Evolutionary conservation across 2,113 vertebrate genomes (phyloP).

Genomic region (Trematocara marginatum): DNA sequence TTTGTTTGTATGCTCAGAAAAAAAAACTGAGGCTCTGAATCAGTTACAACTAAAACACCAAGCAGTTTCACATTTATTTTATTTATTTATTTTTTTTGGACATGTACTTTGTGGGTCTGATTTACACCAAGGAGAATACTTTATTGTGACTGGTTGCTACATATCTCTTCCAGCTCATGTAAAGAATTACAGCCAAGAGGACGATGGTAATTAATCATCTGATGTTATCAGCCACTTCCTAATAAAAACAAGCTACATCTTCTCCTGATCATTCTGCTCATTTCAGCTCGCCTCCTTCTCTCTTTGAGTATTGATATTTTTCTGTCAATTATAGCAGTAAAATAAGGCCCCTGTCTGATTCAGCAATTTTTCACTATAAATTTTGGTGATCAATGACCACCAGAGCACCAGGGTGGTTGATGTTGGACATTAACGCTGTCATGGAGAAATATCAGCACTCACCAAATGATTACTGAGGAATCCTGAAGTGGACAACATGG

Average conservation of each 20-base stretch:
- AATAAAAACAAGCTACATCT: conserved; percentile 51
- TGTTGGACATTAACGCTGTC: neutral
- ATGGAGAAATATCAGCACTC: conserved; percentile 15
- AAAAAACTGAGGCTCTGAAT: neutral
- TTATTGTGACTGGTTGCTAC: conserved; percentile 19
- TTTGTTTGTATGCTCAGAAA: neutral
- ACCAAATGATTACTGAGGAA: conserved; percentile 5
- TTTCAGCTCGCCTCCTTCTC: conserved; percentile 6
- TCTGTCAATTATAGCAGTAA: conserved; percentile 37
- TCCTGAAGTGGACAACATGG: neutral
- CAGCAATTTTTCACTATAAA: conserved; percentile 42
- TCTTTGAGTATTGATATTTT: conserved; percentile 44
- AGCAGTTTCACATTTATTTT: neutral
- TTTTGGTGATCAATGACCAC: conserved; percentile 38
- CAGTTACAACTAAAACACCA: neutral
- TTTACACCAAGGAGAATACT: conserved; percentile 10
- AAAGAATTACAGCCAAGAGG: conserved; percentile 4
- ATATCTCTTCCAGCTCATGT: conserved; percentile 9
- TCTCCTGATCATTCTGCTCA: conserved; percentile 38
- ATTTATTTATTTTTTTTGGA: neutral
- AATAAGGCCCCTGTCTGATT: conserved; percentile 41
- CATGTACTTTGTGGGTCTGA: neutral
- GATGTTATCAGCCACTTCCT: conserved; percentile 51
- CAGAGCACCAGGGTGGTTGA: neutral
- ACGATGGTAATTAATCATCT: conserved; percentile 41